Evolutionary conservation across 1,140 invertebrate genomes (phyloP).

Genomic region (Aphidius ervi): DNA sequence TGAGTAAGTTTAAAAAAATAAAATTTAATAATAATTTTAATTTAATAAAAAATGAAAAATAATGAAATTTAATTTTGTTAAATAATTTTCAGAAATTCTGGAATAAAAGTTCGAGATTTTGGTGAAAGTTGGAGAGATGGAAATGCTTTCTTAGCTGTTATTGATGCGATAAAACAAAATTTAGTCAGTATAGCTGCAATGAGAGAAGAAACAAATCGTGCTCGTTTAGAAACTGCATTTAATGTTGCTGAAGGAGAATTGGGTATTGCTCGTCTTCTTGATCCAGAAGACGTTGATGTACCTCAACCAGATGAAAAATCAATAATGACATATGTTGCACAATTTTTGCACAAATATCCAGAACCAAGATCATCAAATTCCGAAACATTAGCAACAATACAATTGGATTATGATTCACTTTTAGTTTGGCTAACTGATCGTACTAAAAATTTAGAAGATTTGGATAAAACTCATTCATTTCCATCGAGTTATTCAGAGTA

Average conservation of each 20-base stretch:
- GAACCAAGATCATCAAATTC: constrained; percentile 68
- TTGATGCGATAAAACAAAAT: constrained; percentile 92
- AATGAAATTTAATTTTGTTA: constrained; percentile 16
- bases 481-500: constrained; percentile 62
- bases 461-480: constrained; percentile 49
- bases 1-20: constrained; percentile 61
- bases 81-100: constrained; percentile 65
- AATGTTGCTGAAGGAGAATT: constrained; percentile 87
- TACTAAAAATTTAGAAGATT: constrained; percentile 65
- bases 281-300: constrained; percentile 96
- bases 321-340: constrained; percentile 99
- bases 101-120: constrained; percentile 90
- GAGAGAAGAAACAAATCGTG: constrained; percentile 71
- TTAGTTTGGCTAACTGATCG: constrained; percentile 77
- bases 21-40: constrained; percentile 35
- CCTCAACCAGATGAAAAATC: constrained; percentile 96
- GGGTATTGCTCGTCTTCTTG: constrained; percentile 87
- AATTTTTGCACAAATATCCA: constrained; percentile 94
- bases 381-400: constrained; percentile 69
- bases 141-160: constrained; percentile 91
- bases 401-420: constrained; percentile 76
- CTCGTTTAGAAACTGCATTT: constrained; percentile 89
- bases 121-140: constrained; percentile 96
- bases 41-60: not conserved
- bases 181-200: constrained; percentile 83